Conservation (phyloP, 1,140 invertebrate species). For the Diorhabda sublineata region DNA sequence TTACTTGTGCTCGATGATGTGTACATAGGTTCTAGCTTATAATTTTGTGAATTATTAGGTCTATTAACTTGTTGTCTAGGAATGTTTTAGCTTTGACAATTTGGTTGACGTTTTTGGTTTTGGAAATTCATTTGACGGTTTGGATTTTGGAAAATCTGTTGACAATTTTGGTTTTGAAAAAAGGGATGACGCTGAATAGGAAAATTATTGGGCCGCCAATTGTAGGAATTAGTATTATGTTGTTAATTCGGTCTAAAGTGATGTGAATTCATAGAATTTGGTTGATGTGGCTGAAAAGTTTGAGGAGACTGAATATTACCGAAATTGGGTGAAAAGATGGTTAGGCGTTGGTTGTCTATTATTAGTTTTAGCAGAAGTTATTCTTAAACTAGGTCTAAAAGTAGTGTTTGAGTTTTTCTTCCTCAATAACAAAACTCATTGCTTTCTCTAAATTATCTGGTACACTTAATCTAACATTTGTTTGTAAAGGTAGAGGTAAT, state of each 20-base stretch:
- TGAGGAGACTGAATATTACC: not conserved
- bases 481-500: conserved; percentile 5
- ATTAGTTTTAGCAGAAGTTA: not conserved
- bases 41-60: too few species aligned
- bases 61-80: too few species aligned
- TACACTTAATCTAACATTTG: not conserved
- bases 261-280: conserved; percentile 1
- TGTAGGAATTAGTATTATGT: too few species aligned
- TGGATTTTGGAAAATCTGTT: too few species aligned
- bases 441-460: conserved; percentile 7
- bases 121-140: too few species aligned
- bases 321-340: conserved; percentile 3
- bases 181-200: not conserved
- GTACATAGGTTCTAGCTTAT: not conserved
- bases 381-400: not conserved
- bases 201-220: not conserved
- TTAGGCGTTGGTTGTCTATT: not conserved
- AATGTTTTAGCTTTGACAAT: too few species aligned
- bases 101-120: too few species aligned
- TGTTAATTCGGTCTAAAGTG: not conserved
- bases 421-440: conserved; percentile 9
- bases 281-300: not conserved
- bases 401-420: not conserved
- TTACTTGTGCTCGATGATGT: too few species aligned
- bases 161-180: not conserved